Percentiles rank a stretch among this genome's conserved stretches.
Conservation (phyloP, 2,888 invertebrate species). For the Parascotia fuliginaria region DNA sequence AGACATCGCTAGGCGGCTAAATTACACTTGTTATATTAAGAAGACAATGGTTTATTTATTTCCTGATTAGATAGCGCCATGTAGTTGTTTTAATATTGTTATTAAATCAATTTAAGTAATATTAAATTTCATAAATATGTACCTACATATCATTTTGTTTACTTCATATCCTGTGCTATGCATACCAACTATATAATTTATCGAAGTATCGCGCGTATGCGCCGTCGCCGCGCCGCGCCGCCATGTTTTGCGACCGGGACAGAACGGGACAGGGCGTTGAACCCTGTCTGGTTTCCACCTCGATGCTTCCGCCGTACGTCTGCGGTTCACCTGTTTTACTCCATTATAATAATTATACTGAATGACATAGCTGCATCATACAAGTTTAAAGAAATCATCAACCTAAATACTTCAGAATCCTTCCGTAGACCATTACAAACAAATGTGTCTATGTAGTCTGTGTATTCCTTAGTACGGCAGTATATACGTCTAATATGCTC, state of each 20-base stretch:
- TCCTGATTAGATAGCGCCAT: too few species aligned
- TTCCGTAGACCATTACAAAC: too few species aligned
- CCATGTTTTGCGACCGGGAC: conserved; percentile 16
- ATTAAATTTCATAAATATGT: neutral
- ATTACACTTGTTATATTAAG: too few species aligned
- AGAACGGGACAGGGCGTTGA: conserved; percentile 59
- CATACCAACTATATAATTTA: conserved; percentile 17
- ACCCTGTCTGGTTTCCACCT: conserved; percentile 63
- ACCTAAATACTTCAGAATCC: too few species aligned
- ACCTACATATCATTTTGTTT: neutral
- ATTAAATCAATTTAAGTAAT: too few species aligned
- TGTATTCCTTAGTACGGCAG: too few species aligned
- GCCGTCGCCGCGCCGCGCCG: neutral
- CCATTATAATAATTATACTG: conserved; percentile 25
- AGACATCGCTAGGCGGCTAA: too few species aligned
- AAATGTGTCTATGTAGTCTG: too few species aligned
- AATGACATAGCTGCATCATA: neutral
- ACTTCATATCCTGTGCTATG: neutral
- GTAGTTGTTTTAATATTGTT: too few species aligned
- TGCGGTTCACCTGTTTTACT: conserved; percentile 39
- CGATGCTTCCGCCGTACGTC: conserved; percentile 54
- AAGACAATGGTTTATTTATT: too few species aligned
- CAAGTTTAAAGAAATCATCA: too few species aligned
- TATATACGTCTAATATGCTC: too few species aligned
- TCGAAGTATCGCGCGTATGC: conserved; percentile 19